Conservation (phyloP, 2,888 invertebrate species). For the Meteorus cinctellus region DNA sequence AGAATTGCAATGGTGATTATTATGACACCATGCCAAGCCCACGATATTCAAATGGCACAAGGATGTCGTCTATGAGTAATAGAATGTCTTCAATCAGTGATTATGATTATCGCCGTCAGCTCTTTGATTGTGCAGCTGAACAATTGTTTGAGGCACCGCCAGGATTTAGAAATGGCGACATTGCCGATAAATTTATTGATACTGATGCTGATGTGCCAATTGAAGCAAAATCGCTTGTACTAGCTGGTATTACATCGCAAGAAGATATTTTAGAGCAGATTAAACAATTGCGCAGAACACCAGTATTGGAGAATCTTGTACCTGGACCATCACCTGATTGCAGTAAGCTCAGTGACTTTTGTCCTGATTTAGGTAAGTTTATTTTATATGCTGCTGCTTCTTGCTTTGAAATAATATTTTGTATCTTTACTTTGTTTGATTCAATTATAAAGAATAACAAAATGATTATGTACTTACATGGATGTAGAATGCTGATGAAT, state of each 20-base stretch:
- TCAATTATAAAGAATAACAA: conserved; percentile 4
- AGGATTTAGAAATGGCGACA: conserved; percentile 45
- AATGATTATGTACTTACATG: background rate
- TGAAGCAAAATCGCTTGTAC: conserved; percentile 57
- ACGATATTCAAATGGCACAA: conserved; percentile 45
- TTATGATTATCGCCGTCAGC: conserved; percentile 54
- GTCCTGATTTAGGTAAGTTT: conserved; percentile 66
- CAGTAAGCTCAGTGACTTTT: conserved; percentile 56
- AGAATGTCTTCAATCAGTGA: conserved; percentile 46
- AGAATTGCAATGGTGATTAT: conserved; percentile 46
- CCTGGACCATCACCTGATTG: conserved; percentile 62
- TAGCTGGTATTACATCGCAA: conserved; percentile 65
- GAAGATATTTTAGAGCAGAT: conserved; percentile 64
- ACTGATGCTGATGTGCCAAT: conserved; percentile 51
- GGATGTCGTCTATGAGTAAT: conserved; percentile 47
- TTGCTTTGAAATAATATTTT: conserved; percentile 9
- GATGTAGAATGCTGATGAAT: background rate
- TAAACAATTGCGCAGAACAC: conserved; percentile 64
- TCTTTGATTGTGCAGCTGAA: conserved; percentile 49
- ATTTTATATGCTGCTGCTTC: conserved; percentile 59
- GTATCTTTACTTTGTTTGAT: conserved; percentile 26
- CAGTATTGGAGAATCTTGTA: conserved; percentile 66
- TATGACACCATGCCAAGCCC: conserved; percentile 43
- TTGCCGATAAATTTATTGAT: conserved; percentile 52
- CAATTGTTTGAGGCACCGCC: conserved; percentile 49